Evolutionary conservation across 2,113 vertebrate species (phyloP).

Genomic region (Hepsetus odoe): DNA sequence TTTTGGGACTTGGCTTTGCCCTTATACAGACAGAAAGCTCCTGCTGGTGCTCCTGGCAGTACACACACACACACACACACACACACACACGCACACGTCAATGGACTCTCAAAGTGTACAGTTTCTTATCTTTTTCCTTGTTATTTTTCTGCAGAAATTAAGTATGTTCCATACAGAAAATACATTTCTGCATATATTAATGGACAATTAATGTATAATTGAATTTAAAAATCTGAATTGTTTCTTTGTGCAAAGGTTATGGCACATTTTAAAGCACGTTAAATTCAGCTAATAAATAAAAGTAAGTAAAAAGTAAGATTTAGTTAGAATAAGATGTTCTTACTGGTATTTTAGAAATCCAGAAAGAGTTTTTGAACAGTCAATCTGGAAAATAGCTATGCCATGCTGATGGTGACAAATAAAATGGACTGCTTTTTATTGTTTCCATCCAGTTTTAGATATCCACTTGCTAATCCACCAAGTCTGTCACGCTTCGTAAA

Average conservation of each 20-base stretch:
- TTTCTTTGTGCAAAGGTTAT: neutral
- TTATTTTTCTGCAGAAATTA: neutral
- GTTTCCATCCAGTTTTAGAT: neutral
- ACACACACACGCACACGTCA: neutral
- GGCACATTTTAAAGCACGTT: too few species aligned
- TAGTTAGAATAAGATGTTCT: too few species aligned
- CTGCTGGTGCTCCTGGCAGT: conserved; percentile 5
- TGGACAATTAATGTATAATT: neutral
- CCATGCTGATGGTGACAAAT: too few species aligned
- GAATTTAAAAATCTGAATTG: neutral
- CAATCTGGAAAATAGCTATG: neutral
- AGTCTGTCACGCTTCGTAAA: neutral
- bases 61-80: conserved; percentile 11
- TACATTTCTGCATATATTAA: neutral
- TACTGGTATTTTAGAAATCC: too few species aligned
- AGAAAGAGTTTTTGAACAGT: too few species aligned
- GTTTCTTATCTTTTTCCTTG: neutral
- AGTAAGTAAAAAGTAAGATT: too few species aligned
- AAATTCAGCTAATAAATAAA: too few species aligned
- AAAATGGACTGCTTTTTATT: too few species aligned
- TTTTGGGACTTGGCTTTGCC: conserved; percentile 50
- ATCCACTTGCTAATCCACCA: conserved; percentile 1
- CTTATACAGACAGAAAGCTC: conserved; percentile 44
- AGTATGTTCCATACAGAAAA: neutral
- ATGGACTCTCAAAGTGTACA: neutral